Percentiles rank a stretch among this genome's conserved stretches.
Conservation (phyloP, 2,113 vertebrate species). For the Typhlomys cinereus region DNA sequence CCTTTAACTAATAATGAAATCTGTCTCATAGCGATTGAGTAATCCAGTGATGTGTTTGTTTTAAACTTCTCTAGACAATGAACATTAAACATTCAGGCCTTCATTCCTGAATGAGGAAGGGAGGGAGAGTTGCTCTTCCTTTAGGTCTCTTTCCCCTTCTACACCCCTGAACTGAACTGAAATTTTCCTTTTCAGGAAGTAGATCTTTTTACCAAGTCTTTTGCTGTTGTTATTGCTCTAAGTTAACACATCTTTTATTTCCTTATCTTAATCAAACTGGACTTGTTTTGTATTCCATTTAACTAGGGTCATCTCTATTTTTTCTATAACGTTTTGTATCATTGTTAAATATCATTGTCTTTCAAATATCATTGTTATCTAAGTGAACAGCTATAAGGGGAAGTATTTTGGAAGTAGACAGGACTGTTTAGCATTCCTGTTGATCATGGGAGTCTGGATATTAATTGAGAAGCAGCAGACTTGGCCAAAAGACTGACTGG, state of each 20-base stretch:
- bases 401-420: background rate
- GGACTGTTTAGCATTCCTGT: background rate
- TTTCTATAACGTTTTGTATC: background rate
- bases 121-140: background rate
- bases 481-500: background rate
- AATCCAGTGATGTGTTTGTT: conserved; percentile 13
- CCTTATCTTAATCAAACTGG: conserved; percentile 28
- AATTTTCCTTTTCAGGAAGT: conserved; percentile 1
- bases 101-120: background rate
- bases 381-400: background rate
- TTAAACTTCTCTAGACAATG: background rate
- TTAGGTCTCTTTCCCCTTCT: background rate
- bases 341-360: background rate
- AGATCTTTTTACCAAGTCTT: background rate
- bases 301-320: background rate
- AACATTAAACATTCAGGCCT: background rate
- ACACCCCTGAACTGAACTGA: background rate
- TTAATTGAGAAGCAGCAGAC: background rate
- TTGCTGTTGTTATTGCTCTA: background rate
- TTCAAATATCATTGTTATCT: conserved; percentile 32
- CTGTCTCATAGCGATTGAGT: background rate
- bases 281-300: background rate
- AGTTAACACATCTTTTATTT: background rate
- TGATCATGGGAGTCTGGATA: background rate
- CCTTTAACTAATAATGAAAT: background rate